Conservation (phyloP, 2,797 vertebrate genomes). For the Hypotaenidia okinawae region DNA sequence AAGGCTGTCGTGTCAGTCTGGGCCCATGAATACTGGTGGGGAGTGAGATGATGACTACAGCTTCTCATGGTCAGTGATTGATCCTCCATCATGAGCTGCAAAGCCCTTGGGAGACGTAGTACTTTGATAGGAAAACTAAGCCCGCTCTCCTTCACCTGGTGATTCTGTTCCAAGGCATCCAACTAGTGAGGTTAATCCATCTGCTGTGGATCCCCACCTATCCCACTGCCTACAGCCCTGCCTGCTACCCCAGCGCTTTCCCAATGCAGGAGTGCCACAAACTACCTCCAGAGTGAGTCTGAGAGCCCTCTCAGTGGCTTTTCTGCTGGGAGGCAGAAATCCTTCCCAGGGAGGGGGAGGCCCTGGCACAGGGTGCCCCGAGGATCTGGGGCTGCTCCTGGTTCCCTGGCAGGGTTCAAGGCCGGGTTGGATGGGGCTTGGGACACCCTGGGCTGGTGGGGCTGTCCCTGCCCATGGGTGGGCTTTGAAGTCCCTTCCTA, state of each 20-base stretch:
- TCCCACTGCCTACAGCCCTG: background rate
- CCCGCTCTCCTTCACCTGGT: background rate
- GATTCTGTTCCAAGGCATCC: background rate
- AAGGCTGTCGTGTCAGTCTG: background rate
- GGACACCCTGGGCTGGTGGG: too few relatives aligned
- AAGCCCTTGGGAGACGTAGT: background rate
- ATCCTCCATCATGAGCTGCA: background rate
- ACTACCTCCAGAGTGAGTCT: background rate
- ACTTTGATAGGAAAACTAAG: background rate
- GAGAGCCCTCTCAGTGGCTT: background rate
- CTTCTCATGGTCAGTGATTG: background rate
- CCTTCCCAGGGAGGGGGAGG: too few relatives aligned
- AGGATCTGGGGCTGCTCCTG: too few relatives aligned
- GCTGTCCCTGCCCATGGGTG: too few relatives aligned
- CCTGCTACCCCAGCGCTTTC: fast-evolving
- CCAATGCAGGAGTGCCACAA: fast-evolving
- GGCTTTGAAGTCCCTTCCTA: too few relatives aligned
- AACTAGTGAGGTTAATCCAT: background rate
- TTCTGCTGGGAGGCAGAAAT: too few relatives aligned
- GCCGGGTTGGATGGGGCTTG: too few relatives aligned
- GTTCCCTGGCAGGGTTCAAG: too few relatives aligned
- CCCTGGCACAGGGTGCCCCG: too few relatives aligned
- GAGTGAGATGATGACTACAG: background rate
- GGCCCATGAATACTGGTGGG: background rate
- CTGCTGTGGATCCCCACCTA: background rate